Evolutionary conservation across 35 echinoderm and acorn worm species (phyloP).

Genomic region (Heliocidaris erythrogramma): DNA sequence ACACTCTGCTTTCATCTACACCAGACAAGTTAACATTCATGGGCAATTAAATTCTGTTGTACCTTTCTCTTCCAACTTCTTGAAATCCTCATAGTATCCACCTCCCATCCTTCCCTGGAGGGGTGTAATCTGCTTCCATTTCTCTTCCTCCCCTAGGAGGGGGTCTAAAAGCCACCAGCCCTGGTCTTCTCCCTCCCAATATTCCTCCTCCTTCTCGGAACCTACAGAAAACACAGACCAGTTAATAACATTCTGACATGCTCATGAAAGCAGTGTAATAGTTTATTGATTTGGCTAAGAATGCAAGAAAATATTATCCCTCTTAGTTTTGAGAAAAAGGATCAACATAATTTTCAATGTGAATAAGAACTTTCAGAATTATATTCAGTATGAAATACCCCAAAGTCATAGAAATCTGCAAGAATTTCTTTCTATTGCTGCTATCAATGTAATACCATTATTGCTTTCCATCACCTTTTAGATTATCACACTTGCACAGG

Average conservation of each 20-base stretch:
- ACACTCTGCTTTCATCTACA: neutral
- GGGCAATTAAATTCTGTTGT: neutral
- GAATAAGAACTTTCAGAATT: no score
- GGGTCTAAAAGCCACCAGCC: slow-evolving; percentile 37
- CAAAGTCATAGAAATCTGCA: no score
- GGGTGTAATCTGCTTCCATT: slow-evolving; percentile 44
- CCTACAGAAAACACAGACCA: neutral
- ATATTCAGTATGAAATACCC: no score
- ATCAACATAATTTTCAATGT: no score
- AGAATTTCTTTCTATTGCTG: no score
- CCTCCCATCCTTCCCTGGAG: slow-evolving; percentile 47
- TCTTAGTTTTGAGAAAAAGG: no score
- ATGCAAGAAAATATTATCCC: no score
- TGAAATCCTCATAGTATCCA: slow-evolving; percentile 65
- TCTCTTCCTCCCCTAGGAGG: slow-evolving; percentile 23
- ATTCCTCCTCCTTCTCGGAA: slow-evolving; percentile 1
- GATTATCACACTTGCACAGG: no score
- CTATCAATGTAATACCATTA: no score
- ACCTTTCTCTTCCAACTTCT: slow-evolving; percentile 30
- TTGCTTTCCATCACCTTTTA: no score
- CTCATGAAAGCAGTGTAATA: neutral
- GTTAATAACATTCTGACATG: neutral
- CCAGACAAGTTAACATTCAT: neutral
- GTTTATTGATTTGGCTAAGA: neutral
- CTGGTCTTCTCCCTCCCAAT: slow-evolving; percentile 34